Evolutionary conservation across 2,888 invertebrate genomes (phyloP).

Genomic region (Synergus gifuensis): DNA sequence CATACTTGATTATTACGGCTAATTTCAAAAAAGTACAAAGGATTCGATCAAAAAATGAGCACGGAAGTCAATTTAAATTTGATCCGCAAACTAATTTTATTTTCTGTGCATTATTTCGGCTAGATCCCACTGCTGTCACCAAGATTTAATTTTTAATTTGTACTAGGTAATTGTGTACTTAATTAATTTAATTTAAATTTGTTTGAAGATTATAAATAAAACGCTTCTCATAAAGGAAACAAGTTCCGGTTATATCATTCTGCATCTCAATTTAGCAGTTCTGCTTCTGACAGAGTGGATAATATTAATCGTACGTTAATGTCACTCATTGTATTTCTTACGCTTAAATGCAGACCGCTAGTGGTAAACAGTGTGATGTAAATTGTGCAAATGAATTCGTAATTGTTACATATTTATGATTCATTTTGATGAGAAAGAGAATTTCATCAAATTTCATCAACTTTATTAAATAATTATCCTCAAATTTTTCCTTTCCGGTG

Average conservation of each 20-base stretch:
- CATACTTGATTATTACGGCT: constrained; percentile 22
- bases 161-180: too few species aligned
- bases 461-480: too few species aligned
- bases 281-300: not conserved
- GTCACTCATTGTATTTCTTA: constrained; percentile 19
- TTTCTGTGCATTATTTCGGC: not conserved
- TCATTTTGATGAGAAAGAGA: not conserved
- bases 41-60: not conserved
- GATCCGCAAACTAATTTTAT: not conserved
- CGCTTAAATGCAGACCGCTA: constrained; percentile 2
- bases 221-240: not conserved
- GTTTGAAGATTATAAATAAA: not conserved
- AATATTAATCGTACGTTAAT: constrained; percentile 25
- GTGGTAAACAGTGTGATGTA: constrained; percentile 30
- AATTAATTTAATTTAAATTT: too few species aligned
- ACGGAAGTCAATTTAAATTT: not conserved
- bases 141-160: not conserved
- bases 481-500: not conserved
- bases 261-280: constrained; percentile 8
- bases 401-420: not conserved
- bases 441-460: too few species aligned
- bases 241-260: not conserved
- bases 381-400: constrained; percentile 24
- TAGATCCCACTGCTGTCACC: not conserved
- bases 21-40: not conserved